Percentiles rank a stretch among this genome's conserved stretches.
Evolutionary conservation across 2,113 vertebrate species (phyloP).

Genomic region (Salvator merianae): DNA sequence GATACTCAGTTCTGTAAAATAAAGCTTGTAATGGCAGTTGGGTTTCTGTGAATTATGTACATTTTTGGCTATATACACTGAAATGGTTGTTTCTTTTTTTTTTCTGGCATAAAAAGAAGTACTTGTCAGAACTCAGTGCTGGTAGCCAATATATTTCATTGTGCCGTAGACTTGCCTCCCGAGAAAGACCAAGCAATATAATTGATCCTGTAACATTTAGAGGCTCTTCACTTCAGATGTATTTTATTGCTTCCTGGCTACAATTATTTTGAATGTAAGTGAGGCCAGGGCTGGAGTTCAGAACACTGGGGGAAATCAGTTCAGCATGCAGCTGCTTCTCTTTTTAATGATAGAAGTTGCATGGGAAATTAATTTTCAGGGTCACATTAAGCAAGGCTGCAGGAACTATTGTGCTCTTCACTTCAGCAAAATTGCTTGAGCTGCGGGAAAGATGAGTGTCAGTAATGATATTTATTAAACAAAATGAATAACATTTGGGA

Average conservation of each 20-base stretch:
- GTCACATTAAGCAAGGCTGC: conserved; percentile 71
- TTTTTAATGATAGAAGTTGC: conserved; percentile 67
- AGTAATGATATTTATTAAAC: conserved; percentile 76
- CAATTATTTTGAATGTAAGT: conserved; percentile 59
- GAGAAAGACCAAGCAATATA: conserved; percentile 60
- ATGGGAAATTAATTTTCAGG: conserved; percentile 79
- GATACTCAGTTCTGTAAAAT: background rate
- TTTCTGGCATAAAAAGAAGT: conserved; percentile 28
- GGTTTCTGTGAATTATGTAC: background rate
- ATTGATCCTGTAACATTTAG: conserved; percentile 65
- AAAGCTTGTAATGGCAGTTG: background rate
- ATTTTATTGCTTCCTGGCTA: conserved; percentile 51
- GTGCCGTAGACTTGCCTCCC: conserved; percentile 50
- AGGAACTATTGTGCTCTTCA: conserved; percentile 68
- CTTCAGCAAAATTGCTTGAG: conserved; percentile 69
- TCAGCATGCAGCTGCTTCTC: conserved; percentile 66
- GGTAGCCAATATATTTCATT: conserved; percentile 47
- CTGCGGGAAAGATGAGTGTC: conserved; percentile 69
- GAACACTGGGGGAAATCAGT: conserved; percentile 66
- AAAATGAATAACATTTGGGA: conserved; percentile 73
- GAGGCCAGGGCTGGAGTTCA: conserved; percentile 51
- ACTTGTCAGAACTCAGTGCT: conserved; percentile 43
- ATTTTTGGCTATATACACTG: background rate
- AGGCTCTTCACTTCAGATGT: conserved; percentile 44
- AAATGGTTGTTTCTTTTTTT: conserved; percentile 36